These are phyloP conservation scores for Microhierax caerulescens DNA, from an alignment of 2,797 vertebrate genomes.

Conservation along the genomic window DNA sequence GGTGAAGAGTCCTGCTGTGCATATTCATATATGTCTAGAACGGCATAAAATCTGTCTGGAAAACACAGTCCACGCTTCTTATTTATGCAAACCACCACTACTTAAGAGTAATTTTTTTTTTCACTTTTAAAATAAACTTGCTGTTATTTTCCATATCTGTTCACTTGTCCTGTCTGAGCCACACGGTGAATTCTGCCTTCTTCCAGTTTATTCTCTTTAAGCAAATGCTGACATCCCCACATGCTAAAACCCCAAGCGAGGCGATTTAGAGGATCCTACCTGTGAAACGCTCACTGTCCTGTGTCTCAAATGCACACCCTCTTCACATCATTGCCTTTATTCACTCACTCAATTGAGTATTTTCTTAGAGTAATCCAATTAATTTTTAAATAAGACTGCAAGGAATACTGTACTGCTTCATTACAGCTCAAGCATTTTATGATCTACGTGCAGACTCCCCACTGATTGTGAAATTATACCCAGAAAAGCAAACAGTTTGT, in stretches of 20 bases:
- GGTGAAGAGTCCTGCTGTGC: neutral
- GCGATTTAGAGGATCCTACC: neutral
- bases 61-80: neutral
- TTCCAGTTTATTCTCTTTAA: neutral
- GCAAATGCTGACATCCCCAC: neutral
- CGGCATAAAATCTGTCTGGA: neutral
- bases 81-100: neutral
- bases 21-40: neutral
- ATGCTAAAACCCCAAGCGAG: neutral
- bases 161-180: neutral
- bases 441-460: neutral
- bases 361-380: neutral
- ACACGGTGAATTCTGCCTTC: rapidly evolving
- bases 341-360: neutral
- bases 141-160: neutral
- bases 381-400: neutral
- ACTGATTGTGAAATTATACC: neutral
- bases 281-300: neutral
- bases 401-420: neutral
- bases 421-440: neutral
- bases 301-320: neutral
- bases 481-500: neutral
- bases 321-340: neutral
- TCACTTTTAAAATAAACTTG: neutral
- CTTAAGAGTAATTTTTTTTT: neutral